phyloP scores from a whole-genome alignment of 2,888 invertebrate species.

The Drosophila ochracea region DNA sequence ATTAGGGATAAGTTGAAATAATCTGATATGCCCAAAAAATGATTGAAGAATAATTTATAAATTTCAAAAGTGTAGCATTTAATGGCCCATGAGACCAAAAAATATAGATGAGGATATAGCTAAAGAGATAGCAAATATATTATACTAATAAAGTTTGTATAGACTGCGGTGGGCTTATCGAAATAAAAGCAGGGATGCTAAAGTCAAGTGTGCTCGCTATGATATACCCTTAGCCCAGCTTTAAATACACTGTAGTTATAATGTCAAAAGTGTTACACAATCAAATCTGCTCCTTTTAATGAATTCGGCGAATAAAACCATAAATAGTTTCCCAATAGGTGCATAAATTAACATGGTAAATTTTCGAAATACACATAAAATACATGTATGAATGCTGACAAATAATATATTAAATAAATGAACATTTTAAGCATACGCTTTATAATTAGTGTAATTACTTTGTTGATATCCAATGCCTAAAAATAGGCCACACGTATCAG shows the following conservation, averaged over 20 bases:
- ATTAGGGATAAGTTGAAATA: background rate
- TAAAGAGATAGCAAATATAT: background rate
- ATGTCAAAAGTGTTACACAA: background rate
- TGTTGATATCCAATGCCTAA: constrained; percentile 28
- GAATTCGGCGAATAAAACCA: too few relatives aligned
- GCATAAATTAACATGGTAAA: background rate
- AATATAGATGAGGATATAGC: background rate
- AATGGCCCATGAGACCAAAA: background rate
- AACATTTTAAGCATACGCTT: background rate
- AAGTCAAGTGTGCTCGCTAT: background rate
- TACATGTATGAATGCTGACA: background rate
- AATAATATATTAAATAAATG: background rate
- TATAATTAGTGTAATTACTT: constrained; percentile 22
- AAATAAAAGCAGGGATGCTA: background rate
- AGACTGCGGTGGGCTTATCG: background rate
- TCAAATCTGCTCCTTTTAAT: background rate
- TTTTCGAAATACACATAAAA: background rate
- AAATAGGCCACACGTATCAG: constrained; percentile 52
- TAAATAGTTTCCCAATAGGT: background rate
- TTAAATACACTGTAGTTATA: background rate
- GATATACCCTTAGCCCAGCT: background rate
- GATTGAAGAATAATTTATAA: background rate
- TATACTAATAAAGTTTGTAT: background rate
- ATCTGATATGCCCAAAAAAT: background rate
- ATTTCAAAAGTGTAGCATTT: background rate